Evolutionary conservation across 2,113 vertebrate species (phyloP), one percentile per base, ranked within the genome.

Genomic region (Carollia perspicillata): DNA sequence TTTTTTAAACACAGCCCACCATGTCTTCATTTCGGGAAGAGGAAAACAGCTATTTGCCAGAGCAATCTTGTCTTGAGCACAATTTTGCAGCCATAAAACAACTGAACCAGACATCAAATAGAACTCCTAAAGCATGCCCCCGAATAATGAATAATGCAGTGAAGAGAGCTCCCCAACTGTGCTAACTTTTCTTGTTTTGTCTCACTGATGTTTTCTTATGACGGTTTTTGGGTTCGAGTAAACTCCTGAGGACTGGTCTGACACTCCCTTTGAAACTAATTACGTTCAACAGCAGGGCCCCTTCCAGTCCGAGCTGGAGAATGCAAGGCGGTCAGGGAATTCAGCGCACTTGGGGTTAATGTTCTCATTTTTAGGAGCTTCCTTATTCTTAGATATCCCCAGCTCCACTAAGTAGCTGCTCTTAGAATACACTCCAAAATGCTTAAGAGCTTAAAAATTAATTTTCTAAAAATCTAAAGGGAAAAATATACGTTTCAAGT

Each of bases 211-310:
- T 96, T 98, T 98, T 96, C 96, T 98, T 97, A 97, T 72, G 95
- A 98, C 68, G 95, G 92, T 49, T 97, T 97, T 93, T 97, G 97
- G 98, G 98, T 97, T 96, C 96, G 81, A 97, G 84, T 86, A 96
- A 98, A 98, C 98, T 98, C 98, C 51, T 47, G 96, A 98, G 98
- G 97, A 97, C 96, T 91, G 96, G 93, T 87, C 92, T 84, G 55
- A 98, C 97, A 97, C 98, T 98, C 98, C 98, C 98, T 98, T 95
- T 98, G 98, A 99, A 99, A 99, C 98, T 99, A 99, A 99, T 99
- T 99, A 99, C 97, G 92, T 94, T 98, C 98, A 98, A 97, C 97
- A 98, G 98, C 96, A 98, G 97, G 97, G 98, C 89, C 89, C 80
- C 81, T 96, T 94, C 2, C 1, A 97, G 91, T 95, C 94, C 72